Evolutionary conservation across 30 jellyfish, hydroid and myxozoan genomes (phyloP).

Genomic region (Aurelia aurita): DNA sequence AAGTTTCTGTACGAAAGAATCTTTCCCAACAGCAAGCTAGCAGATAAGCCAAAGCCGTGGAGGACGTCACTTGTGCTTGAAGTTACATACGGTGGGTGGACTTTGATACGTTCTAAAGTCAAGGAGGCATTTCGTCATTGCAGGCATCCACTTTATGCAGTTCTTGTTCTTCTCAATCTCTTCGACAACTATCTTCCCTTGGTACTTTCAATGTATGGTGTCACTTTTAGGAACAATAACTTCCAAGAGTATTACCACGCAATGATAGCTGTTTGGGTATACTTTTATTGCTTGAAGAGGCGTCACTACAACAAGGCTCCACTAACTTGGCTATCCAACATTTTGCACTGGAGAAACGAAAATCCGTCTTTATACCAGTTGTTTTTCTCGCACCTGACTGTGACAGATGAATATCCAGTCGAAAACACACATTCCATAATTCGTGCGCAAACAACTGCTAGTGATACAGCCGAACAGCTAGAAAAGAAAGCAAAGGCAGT

Average conservation of each 20-base stretch:
- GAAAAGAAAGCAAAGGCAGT: slow-evolving; percentile 3
- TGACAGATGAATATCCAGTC: slow-evolving; percentile 32
- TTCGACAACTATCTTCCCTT: slow-evolving; percentile 24
- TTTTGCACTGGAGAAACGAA: background rate
- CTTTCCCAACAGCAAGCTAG: too few species aligned
- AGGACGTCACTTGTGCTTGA: slow-evolving; percentile 9
- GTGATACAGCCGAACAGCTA: background rate
- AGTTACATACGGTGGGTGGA: slow-evolving; percentile 7
- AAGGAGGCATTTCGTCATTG: background rate
- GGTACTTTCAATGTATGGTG: slow-evolving; percentile 18
- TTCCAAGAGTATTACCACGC: background rate
- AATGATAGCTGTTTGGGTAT: slow-evolving; percentile 3
- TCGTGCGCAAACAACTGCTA: slow-evolving; percentile 8
- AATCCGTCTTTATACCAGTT: background rate
- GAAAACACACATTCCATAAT: slow-evolving; percentile 31
- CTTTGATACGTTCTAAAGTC: background rate
- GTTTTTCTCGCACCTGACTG: background rate
- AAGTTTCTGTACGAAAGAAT: slow-evolving; percentile 3
- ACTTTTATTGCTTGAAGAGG: slow-evolving; percentile 26
- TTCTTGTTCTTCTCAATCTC: background rate
- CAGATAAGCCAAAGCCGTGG: slow-evolving; percentile 38
- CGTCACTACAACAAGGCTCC: slow-evolving; percentile 38
- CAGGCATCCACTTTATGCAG: slow-evolving; percentile 17
- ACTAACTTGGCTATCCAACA: slow-evolving; percentile 11
- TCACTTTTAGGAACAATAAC: background rate